phyloP scores from a whole-genome alignment of 2,888 invertebrate genomes.

The Fragum fragum region DNA sequence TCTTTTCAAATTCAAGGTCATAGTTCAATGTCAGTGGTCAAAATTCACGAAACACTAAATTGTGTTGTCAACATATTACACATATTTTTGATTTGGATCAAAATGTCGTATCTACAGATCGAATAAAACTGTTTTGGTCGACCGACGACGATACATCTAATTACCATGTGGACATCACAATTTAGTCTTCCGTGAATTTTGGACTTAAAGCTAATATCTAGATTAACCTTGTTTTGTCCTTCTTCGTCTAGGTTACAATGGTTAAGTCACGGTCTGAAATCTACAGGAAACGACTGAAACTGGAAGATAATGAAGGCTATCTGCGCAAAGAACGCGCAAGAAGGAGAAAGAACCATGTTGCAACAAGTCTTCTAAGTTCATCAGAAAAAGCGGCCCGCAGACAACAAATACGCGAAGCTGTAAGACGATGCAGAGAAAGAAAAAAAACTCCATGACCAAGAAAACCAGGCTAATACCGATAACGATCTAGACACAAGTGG shows the following conservation, averaged over 20 bases:
- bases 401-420: slow-evolving; percentile 17
- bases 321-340: slow-evolving; percentile 32
- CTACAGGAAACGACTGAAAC: slow-evolving; percentile 30
- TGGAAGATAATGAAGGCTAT: slow-evolving; percentile 38
- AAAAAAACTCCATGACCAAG: slow-evolving; percentile 9
- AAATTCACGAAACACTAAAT: not conserved
- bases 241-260: slow-evolving; percentile 11
- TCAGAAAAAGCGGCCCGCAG: slow-evolving; percentile 17
- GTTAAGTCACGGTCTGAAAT: slow-evolving; percentile 41
- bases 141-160: not conserved
- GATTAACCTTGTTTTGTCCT: not conserved
- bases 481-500: slow-evolving; percentile 30
- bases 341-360: slow-evolving; percentile 32
- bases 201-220: too few relatives aligned
- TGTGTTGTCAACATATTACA: not conserved
- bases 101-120: not conserved
- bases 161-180: not conserved
- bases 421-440: slow-evolving; percentile 15
- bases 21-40: not conserved
- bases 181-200: too few relatives aligned
- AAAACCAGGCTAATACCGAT: not conserved
- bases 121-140: not conserved
- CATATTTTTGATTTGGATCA: not conserved
- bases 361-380: slow-evolving; percentile 11
- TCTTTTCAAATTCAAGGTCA: not conserved